Base-by-base conservation (phyloP, 2,113 vertebrate species). In the Dromas ardeola region DNA sequence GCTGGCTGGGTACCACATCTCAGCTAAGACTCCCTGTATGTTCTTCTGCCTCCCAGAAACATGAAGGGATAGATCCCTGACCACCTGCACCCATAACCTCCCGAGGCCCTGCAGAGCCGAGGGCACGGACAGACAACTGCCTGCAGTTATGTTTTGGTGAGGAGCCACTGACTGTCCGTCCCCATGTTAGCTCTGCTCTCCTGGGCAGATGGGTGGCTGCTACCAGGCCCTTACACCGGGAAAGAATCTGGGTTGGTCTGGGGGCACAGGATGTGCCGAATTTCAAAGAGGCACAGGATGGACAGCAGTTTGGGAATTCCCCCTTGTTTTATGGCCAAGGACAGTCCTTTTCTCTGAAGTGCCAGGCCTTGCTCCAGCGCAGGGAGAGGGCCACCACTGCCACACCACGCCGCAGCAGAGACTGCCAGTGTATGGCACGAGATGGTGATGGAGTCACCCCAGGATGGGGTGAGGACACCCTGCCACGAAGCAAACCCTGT, bases 381-480 rank as follows among this genome's bases (percentile, higher is more conserved):
- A 17, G 59, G 56, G 23, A 38, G 34, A 79, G 65, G 30, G 50
- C 49, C 2, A 4, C 40, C 11, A 17, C 67, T 38, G 38, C 61
- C 81, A 34, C 1, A 3, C 43, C 17, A 22, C 0, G 0, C 2
- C 15, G 67, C 45, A 56, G 63, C 77, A 81, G 74, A 47, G 52
- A 9, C 36, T 56, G 77, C 3, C 36, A 55, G 81, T 3, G 0
- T 3, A 34, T 4, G 67, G 62, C 42, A 32, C 3, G 15, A 5
- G 50, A 11, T 2, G 63, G 59, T 29, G 55, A 47, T 5, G 50
- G 65, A 70, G 15, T 13, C 70, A 62, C 42, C 49, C 53, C 47
- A 40, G 74, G 40, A 50, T 5, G 20, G 30, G 50, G 18, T 7
- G 47, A 79, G 36, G 58, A 63, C n/a, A 40, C 32, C 25, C 50